phyloP scores from a whole-genome alignment of 1,140 invertebrate species.

The Solenopsis invicta region DNA sequence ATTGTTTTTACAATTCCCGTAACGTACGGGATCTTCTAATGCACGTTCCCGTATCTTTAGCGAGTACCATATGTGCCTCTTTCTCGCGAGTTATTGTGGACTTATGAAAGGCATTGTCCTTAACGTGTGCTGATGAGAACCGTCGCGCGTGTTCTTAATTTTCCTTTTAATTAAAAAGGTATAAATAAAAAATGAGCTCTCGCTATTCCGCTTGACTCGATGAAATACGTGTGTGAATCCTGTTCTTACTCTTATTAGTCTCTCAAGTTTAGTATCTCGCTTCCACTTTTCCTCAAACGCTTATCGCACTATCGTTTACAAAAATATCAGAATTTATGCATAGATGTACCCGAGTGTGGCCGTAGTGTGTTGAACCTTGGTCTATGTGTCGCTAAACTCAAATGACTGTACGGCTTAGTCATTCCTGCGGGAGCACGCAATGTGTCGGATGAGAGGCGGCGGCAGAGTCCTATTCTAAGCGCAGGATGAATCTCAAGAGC shows the following conservation, averaged over 20 bases:
- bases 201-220: background rate
- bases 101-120: conserved; percentile 23
- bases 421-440: conserved; percentile 5
- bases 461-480: background rate
- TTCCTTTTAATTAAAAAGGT: conserved; percentile 4
- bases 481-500: background rate
- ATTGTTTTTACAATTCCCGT: conserved; percentile 21
- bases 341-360: too few species aligned
- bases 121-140: conserved; percentile 61
- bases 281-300: conserved; percentile 1
- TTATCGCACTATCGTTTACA: background rate
- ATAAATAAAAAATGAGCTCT: conserved; percentile 20
- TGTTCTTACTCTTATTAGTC: background rate
- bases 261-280: background rate
- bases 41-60: background rate
- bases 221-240: background rate
- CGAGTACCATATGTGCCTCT: background rate
- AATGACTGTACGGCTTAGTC: background rate
- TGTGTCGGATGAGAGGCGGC: conserved; percentile 72
- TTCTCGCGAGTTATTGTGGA: background rate
- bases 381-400: background rate
- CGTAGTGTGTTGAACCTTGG: too few species aligned
- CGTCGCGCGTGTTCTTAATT: background rate
- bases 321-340: background rate
- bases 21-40: background rate